phyloP scores from a whole-genome alignment of 1,140 invertebrate species.

The Drosophila elegans region DNA sequence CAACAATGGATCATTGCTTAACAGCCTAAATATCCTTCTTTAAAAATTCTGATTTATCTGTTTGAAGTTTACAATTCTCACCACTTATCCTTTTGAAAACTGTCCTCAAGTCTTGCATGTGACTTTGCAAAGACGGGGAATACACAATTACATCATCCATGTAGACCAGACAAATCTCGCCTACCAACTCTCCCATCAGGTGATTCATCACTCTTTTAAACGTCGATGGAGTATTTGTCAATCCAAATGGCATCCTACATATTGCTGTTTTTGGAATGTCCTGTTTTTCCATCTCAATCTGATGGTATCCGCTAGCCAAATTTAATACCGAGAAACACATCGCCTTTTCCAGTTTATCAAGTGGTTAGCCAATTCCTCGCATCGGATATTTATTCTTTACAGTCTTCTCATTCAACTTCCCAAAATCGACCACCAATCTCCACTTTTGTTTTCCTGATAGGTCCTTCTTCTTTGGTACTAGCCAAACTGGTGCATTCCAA shows the following conservation, averaged over 20 bases:
- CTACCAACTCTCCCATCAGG: constrained; percentile 25
- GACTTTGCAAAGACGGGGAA: constrained; percentile 64
- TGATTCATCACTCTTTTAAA: constrained; percentile 44
- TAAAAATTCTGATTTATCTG: constrained; percentile 36
- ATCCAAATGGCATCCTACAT: constrained; percentile 62
- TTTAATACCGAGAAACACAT: constrained; percentile 85
- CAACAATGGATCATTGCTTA: constrained; percentile 33
- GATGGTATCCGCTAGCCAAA: constrained; percentile 85
- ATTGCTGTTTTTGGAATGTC: constrained; percentile 84
- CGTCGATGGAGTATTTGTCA: constrained; percentile 59
- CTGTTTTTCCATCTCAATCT: constrained; percentile 83
- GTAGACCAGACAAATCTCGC: constrained; percentile 48
- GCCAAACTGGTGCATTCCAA: constrained; percentile 38
- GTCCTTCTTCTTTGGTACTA: constrained; percentile 61
- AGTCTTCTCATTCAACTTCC: background rate
- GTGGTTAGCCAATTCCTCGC: constrained; percentile 84
- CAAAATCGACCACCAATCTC: constrained; percentile 62
- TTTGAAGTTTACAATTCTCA: constrained; percentile 55
- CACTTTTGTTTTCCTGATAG: constrained; percentile 45
- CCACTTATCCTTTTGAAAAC: constrained; percentile 77
- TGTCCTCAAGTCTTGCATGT: constrained; percentile 60
- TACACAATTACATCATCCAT: constrained; percentile 31
- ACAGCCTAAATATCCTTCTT: constrained; percentile 40
- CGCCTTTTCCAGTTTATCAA: constrained; percentile 82
- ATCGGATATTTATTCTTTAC: constrained; percentile 86